These are phyloP conservation scores for Talpa occidentalis DNA, from an alignment of 2,113 vertebrate genomes.

Conservation along the genomic window DNA sequence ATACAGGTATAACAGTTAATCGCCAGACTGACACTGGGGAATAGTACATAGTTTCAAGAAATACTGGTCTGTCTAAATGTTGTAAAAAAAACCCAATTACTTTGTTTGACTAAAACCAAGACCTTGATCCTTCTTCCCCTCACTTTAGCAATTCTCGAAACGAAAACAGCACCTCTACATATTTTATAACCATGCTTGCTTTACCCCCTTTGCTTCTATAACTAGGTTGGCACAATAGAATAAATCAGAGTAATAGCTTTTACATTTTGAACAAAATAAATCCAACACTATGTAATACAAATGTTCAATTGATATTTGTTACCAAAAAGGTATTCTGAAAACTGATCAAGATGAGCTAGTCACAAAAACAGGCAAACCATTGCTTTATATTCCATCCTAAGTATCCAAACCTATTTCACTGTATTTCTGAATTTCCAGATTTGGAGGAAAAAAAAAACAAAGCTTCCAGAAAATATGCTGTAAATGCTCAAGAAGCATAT, in stretches of 20 bases:
- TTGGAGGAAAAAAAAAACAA: not conserved
- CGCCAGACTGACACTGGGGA: not conserved
- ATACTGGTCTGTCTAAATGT: not conserved
- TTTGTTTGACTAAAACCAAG: not conserved
- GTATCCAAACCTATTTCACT: slow-evolving; percentile 10
- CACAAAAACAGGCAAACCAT: not conserved
- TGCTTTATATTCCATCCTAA: not conserved
- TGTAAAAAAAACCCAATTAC: slow-evolving; percentile 4
- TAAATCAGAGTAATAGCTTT: not conserved
- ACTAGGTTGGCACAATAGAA: not conserved
- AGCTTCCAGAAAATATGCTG: slow-evolving; percentile 11
- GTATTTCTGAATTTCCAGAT: slow-evolving; percentile 40
- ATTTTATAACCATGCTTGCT: not conserved
- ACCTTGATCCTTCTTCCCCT: not conserved
- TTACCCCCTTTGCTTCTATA: not conserved
- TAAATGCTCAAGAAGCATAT: slow-evolving; percentile 46
- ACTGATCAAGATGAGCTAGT: not conserved
- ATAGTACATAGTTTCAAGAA: not conserved
- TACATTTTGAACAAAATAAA: not conserved
- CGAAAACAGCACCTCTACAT: slow-evolving; percentile 4
- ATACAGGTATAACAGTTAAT: not conserved
- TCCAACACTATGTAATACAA: not conserved
- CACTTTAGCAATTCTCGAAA: slow-evolving; percentile 18
- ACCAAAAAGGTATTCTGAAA: slow-evolving; percentile 23
- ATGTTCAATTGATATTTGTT: not conserved